Conservation (phyloP, 1,140 invertebrate species). For the Drosophila quadrilineata region DNA sequence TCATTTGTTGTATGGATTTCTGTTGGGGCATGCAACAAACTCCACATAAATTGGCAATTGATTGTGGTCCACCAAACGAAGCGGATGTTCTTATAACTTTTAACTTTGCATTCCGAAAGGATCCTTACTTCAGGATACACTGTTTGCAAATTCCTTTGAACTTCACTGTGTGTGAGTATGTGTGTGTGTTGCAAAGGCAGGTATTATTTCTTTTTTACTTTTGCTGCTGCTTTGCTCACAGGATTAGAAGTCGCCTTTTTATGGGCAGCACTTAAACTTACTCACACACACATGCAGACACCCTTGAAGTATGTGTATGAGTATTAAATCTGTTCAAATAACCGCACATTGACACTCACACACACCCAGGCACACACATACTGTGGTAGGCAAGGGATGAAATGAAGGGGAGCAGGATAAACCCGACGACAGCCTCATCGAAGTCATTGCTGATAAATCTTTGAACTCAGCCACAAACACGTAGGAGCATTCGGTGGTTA, state of each 20-base stretch:
- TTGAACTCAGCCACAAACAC: slow-evolving; percentile 77
- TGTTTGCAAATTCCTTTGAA: slow-evolving; percentile 64
- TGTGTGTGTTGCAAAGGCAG: not conserved
- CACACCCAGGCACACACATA: slow-evolving; percentile 1
- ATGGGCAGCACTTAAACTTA: slow-evolving; percentile 72
- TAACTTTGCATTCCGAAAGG: slow-evolving; percentile 50
- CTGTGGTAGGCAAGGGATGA: not conserved
- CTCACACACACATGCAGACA: slow-evolving; percentile 35
- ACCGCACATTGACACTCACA: slow-evolving; percentile 54
- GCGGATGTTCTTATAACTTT: slow-evolving; percentile 36
- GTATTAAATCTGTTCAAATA: slow-evolving; percentile 79
- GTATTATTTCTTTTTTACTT: slow-evolving; percentile 50
- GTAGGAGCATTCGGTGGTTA: slow-evolving; percentile 78
- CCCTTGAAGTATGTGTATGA: slow-evolving; percentile 47
- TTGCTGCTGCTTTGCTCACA: slow-evolving; percentile 29
- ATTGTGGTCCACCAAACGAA: slow-evolving; percentile 47
- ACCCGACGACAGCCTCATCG: slow-evolving; percentile 73
- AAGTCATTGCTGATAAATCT: slow-evolving; percentile 78
- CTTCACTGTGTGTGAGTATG: slow-evolving; percentile 5
- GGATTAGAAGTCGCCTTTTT: slow-evolving; percentile 67
- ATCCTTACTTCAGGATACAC: slow-evolving; percentile 11
- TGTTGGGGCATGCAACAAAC: slow-evolving; percentile 18
- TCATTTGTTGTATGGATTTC: not conserved
- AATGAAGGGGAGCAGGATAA: not conserved
- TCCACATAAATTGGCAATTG: slow-evolving; percentile 68